A percentile compares a stretch with the other conserved stretches of the same genome.
phyloP scores from a whole-genome alignment of 2,113 vertebrate genomes.

The Mandrillus leucophaeus region DNA sequence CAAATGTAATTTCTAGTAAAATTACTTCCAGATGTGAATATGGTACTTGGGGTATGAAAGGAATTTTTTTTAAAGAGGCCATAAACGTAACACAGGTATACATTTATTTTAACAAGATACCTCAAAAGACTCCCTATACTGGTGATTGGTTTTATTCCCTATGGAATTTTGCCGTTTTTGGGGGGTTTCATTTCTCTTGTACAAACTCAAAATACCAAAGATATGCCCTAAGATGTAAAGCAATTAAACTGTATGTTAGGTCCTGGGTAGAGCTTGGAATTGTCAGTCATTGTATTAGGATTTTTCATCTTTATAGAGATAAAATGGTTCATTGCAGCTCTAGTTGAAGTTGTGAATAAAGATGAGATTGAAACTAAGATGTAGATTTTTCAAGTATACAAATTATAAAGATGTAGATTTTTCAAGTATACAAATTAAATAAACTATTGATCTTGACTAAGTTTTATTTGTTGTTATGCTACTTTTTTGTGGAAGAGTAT shows the following conservation, averaged over 20 bases:
- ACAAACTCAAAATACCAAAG: background rate
- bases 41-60: background rate
- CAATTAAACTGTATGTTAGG: background rate
- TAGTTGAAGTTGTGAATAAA: conserved; percentile 20
- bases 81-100: background rate
- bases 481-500: background rate
- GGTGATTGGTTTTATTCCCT: background rate
- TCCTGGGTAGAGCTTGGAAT: background rate
- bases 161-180: background rate
- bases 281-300: background rate
- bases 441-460: background rate
- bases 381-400: background rate
- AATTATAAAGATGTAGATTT: background rate
- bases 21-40: background rate
- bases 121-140: background rate
- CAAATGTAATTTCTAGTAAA: conserved; percentile 5
- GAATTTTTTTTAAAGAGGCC: background rate
- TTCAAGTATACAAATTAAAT: background rate
- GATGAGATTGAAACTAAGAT: background rate
- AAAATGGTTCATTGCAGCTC: background rate
- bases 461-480: background rate
- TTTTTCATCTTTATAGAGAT: conserved; percentile 10
- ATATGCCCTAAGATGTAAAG: background rate
- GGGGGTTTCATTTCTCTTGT: background rate
- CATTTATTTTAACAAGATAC: background rate